These are phyloP conservation scores for Cyanoderma ruficeps DNA, from an alignment of 2,113 vertebrate species.

Conservation along the genomic window DNA sequence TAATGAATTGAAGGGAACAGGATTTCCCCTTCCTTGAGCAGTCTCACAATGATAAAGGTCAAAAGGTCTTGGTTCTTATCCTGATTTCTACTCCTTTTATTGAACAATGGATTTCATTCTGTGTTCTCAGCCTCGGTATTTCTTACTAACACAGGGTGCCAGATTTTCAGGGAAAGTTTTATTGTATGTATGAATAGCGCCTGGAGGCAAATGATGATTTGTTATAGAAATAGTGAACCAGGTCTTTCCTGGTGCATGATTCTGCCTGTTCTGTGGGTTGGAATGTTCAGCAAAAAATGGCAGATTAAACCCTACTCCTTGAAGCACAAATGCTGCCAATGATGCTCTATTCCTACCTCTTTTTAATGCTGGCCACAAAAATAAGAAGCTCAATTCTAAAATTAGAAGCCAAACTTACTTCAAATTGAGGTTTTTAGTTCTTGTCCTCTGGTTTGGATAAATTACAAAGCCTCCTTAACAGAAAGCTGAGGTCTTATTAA, in stretches of 20 bases:
- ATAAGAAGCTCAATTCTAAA: neutral
- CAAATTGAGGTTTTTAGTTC: neutral
- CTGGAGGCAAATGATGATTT: neutral
- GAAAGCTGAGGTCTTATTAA: neutral
- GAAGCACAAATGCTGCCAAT: neutral
- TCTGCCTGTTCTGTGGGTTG: neutral
- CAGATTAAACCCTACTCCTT: neutral
- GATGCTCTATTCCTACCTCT: neutral
- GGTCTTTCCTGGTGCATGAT: neutral
- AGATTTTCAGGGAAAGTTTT: neutral
- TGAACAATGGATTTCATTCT: neutral
- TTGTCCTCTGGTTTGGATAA: neutral
- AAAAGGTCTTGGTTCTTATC: neutral
- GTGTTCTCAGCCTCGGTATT: neutral
- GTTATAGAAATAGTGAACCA: neutral
- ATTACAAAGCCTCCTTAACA: neutral
- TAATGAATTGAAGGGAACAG: neutral
- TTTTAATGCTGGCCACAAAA: neutral
- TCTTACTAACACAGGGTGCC: neutral
- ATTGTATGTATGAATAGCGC: neutral
- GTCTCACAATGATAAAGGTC: neutral
- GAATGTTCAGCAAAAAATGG: neutral
- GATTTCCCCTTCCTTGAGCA: neutral
- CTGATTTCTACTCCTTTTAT: neutral
- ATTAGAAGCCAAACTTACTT: neutral